Evolutionary conservation across 2,888 invertebrate genomes (phyloP).

Genomic region (Chrysomela aeneicollis): DNA sequence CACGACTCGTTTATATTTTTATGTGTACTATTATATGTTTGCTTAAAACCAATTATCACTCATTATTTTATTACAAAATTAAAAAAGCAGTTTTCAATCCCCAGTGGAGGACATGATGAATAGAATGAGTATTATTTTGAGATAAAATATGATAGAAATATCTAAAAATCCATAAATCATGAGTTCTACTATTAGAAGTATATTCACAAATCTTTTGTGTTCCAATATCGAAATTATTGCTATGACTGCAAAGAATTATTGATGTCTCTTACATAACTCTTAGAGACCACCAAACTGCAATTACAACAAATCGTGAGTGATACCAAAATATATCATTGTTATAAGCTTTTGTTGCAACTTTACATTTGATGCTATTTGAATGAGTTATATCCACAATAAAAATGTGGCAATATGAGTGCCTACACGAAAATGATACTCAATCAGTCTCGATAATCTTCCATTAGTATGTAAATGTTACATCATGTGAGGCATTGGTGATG

Average conservation of each 20-base stretch:
- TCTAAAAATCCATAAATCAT: no score
- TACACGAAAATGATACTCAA: background rate
- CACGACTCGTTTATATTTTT: constrained; percentile 37
- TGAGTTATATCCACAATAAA: background rate
- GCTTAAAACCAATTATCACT: constrained; percentile 2
- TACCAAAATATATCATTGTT: constrained; percentile 1
- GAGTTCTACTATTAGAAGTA: no score
- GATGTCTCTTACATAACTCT: no score
- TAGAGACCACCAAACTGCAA: background rate
- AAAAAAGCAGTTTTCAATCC: background rate
- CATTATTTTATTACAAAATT: constrained; percentile 3
- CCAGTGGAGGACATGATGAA: no score
- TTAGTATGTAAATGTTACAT: background rate
- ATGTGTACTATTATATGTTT: background rate
- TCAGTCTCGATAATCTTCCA: background rate
- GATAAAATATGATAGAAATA: no score
- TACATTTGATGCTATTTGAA: background rate
- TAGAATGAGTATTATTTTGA: no score
- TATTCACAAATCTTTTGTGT: no score
- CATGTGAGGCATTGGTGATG: background rate
- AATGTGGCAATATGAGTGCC: background rate
- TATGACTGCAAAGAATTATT: no score
- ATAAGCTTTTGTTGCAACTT: background rate
- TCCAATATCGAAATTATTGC: no score
- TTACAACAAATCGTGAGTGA: background rate